A percentile compares a stretch with the other conserved stretches of the same genome.
phyloP scores from a whole-genome alignment of 2,888 invertebrate genomes.

The Plutella xylostella region DNA sequence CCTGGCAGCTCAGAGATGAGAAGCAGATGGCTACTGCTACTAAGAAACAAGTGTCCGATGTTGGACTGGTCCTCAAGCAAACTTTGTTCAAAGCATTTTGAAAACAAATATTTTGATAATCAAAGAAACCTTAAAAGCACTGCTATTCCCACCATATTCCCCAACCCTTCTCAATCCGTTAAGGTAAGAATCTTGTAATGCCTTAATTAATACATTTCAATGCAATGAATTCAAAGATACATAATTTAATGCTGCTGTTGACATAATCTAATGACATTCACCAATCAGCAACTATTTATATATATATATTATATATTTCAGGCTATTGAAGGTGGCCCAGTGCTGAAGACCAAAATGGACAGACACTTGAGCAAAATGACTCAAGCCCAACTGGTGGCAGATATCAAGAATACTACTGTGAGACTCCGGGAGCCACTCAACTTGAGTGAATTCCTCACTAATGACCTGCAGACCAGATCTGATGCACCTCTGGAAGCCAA shows the following conservation, averaged over 20 bases:
- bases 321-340: slow-evolving; percentile 1
- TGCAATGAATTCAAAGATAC: too few species aligned
- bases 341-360: slow-evolving; percentile 28
- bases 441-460: slow-evolving; percentile 36
- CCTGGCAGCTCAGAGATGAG: slow-evolving; percentile 41
- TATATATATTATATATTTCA: too few species aligned
- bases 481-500: slow-evolving; percentile 41
- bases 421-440: slow-evolving; percentile 40
- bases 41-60: slow-evolving; percentile 40
- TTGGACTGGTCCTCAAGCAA: slow-evolving; percentile 48
- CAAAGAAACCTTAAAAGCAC: slow-evolving; percentile 38
- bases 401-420: slow-evolving; percentile 35
- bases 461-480: slow-evolving; percentile 36
- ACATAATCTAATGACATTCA: neutral
- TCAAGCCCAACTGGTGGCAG: slow-evolving; percentile 39
- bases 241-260: too few species aligned
- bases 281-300: too few species aligned
- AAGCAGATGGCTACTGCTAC: slow-evolving; percentile 42
- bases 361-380: slow-evolving; percentile 34
- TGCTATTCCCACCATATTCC: slow-evolving; percentile 51
- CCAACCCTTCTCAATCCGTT: slow-evolving; percentile 13
- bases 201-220: too few species aligned
- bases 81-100: slow-evolving; percentile 56
- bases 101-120: slow-evolving; percentile 42
- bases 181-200: neutral